These are phyloP conservation scores for Anhinga anhinga DNA, from an alignment of 2,113 vertebrate genomes.

Conservation along the genomic window DNA sequence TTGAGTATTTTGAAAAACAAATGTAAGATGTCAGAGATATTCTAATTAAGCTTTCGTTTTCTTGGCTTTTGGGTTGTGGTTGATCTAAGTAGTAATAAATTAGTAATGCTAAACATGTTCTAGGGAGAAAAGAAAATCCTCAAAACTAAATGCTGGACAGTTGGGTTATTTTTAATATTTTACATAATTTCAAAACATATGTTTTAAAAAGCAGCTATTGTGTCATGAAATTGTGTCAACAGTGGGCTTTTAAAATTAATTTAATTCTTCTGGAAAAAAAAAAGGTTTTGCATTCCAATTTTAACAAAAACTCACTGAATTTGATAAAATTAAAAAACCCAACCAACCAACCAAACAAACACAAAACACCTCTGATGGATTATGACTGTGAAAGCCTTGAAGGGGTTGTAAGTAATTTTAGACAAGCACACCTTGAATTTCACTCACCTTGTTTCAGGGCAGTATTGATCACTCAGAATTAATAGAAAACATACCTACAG, in stretches of 20 bases:
- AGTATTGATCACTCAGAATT: neutral
- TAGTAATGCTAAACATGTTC: neutral
- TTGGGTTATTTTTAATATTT: neutral
- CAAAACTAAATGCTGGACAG: rapidly evolving
- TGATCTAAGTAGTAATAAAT: neutral
- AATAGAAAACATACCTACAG: neutral
- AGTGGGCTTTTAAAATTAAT: neutral
- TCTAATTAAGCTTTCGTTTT: neutral
- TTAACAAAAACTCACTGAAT: neutral
- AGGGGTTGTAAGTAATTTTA: neutral
- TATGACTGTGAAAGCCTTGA: neutral
- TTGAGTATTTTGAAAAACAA: neutral
- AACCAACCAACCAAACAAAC: neutral
- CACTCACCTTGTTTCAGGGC: neutral
- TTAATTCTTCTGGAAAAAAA: neutral
- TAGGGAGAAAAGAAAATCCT: neutral
- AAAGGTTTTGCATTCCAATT: neutral
- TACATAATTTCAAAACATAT: neutral
- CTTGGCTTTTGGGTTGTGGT: neutral
- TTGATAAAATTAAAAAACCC: neutral
- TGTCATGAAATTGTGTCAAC: neutral
- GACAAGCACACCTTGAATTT: neutral
- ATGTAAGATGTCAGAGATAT: neutral
- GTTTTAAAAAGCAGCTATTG: neutral
- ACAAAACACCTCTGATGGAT: neutral